Conservation (phyloP, 2,797 vertebrate genomes). For the Hyperoplus immaculatus region DNA sequence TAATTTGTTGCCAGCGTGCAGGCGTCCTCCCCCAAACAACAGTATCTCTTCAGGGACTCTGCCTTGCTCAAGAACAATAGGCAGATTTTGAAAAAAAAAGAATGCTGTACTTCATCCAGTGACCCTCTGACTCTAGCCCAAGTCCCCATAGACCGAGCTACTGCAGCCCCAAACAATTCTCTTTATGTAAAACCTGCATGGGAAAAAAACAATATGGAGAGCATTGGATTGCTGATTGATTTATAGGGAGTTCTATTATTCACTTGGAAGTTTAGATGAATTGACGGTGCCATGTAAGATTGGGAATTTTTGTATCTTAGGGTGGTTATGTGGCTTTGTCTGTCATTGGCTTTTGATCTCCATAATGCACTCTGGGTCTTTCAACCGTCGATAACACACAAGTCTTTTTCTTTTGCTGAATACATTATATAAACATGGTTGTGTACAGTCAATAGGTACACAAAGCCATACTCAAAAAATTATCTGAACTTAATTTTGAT, state of each 20-base stretch:
- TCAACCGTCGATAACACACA: conserved; percentile 50
- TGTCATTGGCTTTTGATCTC: conserved; percentile 59
- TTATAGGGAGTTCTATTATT: neutral
- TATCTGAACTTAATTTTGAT: neutral
- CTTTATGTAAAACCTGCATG: neutral
- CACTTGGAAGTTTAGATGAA: neutral
- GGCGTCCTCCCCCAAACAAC: neutral
- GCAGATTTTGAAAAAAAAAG: neutral
- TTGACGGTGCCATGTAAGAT: conserved; percentile 1
- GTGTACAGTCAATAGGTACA: conserved; percentile 12
- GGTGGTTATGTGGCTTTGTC: conserved; percentile 43
- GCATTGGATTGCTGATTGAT: conserved; percentile 5
- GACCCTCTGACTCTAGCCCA: no score
- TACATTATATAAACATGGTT: conserved; percentile 47
- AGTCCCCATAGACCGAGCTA: no score
- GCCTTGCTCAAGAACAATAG: neutral
- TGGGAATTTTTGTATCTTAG: conserved; percentile 22
- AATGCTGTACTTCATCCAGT: no score
- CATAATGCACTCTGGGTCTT: conserved; percentile 59
- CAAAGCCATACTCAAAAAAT: conserved; percentile 42
- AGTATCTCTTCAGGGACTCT: neutral
- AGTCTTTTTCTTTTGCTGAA: conserved; percentile 19
- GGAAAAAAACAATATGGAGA: neutral
- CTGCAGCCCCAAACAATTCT: no score
- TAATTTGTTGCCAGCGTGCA: neutral